Base-by-base conservation (phyloP, 2,113 vertebrate species). In the Rhynchomys soricoides region DNA sequence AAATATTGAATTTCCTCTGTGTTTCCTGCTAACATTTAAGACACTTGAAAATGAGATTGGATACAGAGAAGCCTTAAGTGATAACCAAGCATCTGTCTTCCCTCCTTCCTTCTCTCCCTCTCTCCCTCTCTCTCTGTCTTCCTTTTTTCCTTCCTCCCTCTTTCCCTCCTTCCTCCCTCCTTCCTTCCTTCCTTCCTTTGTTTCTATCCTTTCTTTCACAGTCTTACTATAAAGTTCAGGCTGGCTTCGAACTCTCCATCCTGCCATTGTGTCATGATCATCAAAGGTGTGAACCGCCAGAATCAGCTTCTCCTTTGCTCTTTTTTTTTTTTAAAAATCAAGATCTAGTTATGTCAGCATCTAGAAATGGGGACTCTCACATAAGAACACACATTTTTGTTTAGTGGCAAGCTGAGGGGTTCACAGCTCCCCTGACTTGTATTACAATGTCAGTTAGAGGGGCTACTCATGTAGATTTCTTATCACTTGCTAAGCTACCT, bases 381-480 rank as follows among this genome's bases (percentile, higher is more conserved):
- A 97, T 97, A 97, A 93, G 97, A 97, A 96, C 73, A 70, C 29
- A 93, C 89, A 89, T 95, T 98, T 98, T 97, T 89, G 95, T 98
- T 98, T 97, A 97, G 98, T 97, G 98, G 95, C 95, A 96, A 96
- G 91, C 93, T 93, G 96, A 97, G 82, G 97, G 45, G 88, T 96
- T 98, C 97, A 71, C 89, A 86, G 88, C 81, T 95, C 98, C 82
- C 70, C 91, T 97, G 95, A 73, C 91, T 97, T 98, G 97, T 97
- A 98, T 96, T 96, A 78, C 93, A 68, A 57, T 94, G 93, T 95
- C 37, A 6, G 97, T 98, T 96, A 62, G 97, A 93, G 82, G 55
- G 94, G 95, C 93, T 95, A 97, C 95, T 94, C 13, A 37, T 98
- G 97, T 97, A 97, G 98, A 98, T 97, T 97, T 97, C 97, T 96